These are phyloP conservation scores for Platycheirus albimanus DNA, from an alignment of 2,888 invertebrate species.

Conservation along the genomic window DNA sequence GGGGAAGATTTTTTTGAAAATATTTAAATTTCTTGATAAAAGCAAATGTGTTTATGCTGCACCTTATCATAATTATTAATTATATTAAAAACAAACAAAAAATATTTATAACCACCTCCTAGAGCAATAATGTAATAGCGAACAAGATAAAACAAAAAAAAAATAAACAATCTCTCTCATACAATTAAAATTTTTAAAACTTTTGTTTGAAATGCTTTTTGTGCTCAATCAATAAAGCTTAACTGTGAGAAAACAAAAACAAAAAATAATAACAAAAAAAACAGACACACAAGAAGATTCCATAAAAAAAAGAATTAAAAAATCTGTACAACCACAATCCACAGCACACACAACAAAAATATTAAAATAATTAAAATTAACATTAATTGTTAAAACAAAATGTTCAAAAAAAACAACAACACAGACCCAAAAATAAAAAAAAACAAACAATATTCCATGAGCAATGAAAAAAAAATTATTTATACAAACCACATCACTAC, in stretches of 20 bases:
- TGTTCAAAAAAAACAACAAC: too few species aligned
- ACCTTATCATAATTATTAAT: conserved; percentile 23
- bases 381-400: too few species aligned
- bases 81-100: conserved; percentile 26
- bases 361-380: conserved; percentile 25
- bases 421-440: too few species aligned
- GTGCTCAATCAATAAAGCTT: conserved; percentile 83
- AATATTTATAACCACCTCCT: conserved; percentile 27
- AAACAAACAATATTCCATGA: too few species aligned
- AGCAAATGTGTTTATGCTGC: conserved; percentile 17
- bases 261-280: conserved; percentile 56
- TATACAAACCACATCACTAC: too few species aligned
- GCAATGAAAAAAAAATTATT: too few species aligned
- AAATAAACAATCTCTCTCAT: conserved; percentile 29
- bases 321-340: conserved; percentile 74
- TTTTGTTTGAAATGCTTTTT: conserved; percentile 79
- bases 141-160: conserved; percentile 29
- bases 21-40: conserved; percentile 72
- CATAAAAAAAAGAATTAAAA: conserved; percentile 47
- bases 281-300: conserved; percentile 61
- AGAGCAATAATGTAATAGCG: conserved; percentile 57
- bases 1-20: conserved; percentile 81
- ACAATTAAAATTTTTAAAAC: conserved; percentile 66
- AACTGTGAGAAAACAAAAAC: conserved; percentile 80
- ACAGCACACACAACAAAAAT: conserved; percentile 66